A percentile compares a stretch with the other conserved stretches of the same genome.
These are phyloP conservation scores for Drosophila ercepeae DNA, from an alignment of 1,140 invertebrate genomes.

Conservation along the genomic window DNA sequence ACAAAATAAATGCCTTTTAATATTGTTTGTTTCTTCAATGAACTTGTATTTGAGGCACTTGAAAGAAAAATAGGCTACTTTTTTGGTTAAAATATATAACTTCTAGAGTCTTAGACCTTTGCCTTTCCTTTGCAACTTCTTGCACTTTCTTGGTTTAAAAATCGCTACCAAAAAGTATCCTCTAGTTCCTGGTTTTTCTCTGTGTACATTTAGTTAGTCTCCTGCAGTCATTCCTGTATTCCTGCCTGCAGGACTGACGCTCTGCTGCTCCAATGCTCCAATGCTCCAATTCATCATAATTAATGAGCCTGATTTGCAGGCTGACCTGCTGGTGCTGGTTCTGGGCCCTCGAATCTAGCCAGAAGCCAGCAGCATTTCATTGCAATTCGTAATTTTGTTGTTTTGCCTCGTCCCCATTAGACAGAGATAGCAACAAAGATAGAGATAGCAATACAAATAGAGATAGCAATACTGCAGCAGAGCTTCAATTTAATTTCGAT, in stretches of 20 bases:
- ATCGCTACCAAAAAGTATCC: too few relatives aligned
- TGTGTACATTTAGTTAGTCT: too few relatives aligned
- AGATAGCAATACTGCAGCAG: neutral
- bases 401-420: neutral
- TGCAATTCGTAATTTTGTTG: slow-evolving; percentile 23
- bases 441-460: neutral
- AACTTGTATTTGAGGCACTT: too few relatives aligned
- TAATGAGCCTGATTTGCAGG: slow-evolving; percentile 75
- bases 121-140: too few relatives aligned
- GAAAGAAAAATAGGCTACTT: too few relatives aligned
- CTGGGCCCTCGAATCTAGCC: slow-evolving; percentile 7
- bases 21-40: neutral
- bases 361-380: slow-evolving; percentile 19
- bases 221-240: neutral
- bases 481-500: slow-evolving; percentile 65
- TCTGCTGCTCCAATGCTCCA: neutral
- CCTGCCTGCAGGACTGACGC: neutral
- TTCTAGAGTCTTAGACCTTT: too few relatives aligned
- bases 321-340: slow-evolving; percentile 24
- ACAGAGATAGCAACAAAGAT: neutral
- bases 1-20: neutral
- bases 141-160: too few relatives aligned
- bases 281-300: slow-evolving; percentile 66
- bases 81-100: too few relatives aligned
- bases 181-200: too few relatives aligned